These are phyloP conservation scores for Mimumesa dahlbomi DNA, from an alignment of 2,888 invertebrate genomes.

Conservation along the genomic window DNA sequence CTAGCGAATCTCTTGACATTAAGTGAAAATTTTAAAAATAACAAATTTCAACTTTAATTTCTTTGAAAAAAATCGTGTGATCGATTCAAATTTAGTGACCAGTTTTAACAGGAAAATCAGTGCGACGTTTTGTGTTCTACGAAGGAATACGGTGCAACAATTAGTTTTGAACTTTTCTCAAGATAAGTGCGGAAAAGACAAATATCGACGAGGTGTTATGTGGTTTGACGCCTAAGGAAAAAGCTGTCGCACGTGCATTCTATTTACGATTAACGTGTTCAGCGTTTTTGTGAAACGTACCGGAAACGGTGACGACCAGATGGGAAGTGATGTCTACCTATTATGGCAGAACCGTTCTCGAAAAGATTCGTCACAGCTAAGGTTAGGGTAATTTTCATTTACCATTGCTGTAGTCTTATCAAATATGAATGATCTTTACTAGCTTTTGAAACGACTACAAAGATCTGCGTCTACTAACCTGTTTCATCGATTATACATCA, in stretches of 20 bases:
- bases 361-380: slow-evolving; percentile 76
- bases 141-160: slow-evolving; percentile 9
- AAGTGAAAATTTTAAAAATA: too few relatives aligned
- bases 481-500: too few relatives aligned
- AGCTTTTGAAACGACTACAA: too few relatives aligned
- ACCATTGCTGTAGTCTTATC: too few relatives aligned
- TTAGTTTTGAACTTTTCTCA: slow-evolving; percentile 2
- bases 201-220: slow-evolving; percentile 39
- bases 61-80: too few relatives aligned
- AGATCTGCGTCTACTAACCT: too few relatives aligned
- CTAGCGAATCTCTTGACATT: too few relatives aligned
- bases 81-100: too few relatives aligned
- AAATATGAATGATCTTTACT: too few relatives aligned
- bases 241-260: slow-evolving; percentile 31
- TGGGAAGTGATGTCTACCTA: slow-evolving; percentile 76
- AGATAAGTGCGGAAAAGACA: slow-evolving; percentile 13
- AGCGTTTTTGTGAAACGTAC: slow-evolving; percentile 48
- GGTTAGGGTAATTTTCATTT: too few relatives aligned
- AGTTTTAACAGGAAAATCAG: background rate
- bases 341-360: slow-evolving; percentile 77
- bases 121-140: background rate
- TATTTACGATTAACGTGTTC: slow-evolving; percentile 37
- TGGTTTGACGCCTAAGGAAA: slow-evolving; percentile 21
- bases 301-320: slow-evolving; percentile 56
- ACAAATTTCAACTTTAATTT: too few relatives aligned